Percentiles rank a stretch among this genome's conserved stretches.
Evolutionary conservation across 2,797 vertebrate species (phyloP).

Genomic region (Eospalax fontanierii): DNA sequence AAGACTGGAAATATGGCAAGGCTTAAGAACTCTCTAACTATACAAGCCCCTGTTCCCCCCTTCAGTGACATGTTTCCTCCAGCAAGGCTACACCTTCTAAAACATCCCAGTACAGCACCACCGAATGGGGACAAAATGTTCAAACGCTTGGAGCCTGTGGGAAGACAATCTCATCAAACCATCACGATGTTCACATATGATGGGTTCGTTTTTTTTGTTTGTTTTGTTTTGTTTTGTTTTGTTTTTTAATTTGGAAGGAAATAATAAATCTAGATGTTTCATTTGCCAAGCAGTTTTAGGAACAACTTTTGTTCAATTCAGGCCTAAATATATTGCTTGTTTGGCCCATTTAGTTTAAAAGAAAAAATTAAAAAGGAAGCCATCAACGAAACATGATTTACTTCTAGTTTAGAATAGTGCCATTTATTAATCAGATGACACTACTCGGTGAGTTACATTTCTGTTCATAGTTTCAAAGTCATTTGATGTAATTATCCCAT

Average conservation of each 20-base stretch:
- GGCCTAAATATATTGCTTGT: background rate
- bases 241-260: constrained; percentile 1
- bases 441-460: background rate
- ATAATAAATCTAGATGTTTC: background rate
- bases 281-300: background rate
- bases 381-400: background rate
- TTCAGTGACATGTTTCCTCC: too few species aligned
- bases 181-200: too few species aligned
- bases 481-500: background rate
- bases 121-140: too few species aligned
- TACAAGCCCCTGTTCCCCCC: too few species aligned
- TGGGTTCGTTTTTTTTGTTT: too few species aligned
- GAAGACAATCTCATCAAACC: too few species aligned
- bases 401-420: background rate
- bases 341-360: background rate
- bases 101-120: too few species aligned
- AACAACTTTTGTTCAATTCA: background rate
- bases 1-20: too few species aligned
- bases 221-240: too few species aligned
- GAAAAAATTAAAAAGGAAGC: background rate
- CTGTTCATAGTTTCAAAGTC: background rate
- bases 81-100: too few species aligned
- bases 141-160: too few species aligned
- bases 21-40: too few species aligned
- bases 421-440: background rate